A percentile compares a stretch with the other conserved stretches of the same genome.
Conservation (phyloP, 2,888 invertebrate species). For the Diploptera punctata region DNA sequence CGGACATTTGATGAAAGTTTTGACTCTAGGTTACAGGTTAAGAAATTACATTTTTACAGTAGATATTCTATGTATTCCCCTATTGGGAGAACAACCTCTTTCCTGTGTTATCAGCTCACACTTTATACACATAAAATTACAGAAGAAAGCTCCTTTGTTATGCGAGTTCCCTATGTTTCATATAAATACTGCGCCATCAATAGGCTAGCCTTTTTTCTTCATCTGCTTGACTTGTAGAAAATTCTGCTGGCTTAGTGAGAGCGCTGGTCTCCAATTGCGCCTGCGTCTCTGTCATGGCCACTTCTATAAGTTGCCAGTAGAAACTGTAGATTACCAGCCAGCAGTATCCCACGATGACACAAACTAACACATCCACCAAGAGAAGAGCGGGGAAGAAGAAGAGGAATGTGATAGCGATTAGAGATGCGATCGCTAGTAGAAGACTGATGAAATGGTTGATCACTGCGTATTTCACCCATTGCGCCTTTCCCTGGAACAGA, state of each 20-base stretch:
- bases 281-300: slow-evolving; percentile 23
- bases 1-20: too few relatives aligned
- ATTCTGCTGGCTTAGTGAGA: slow-evolving; percentile 12
- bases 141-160: too few relatives aligned
- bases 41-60: too few relatives aligned
- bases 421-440: neutral
- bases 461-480: slow-evolving; percentile 22
- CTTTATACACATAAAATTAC: too few relatives aligned
- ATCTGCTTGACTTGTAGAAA: neutral
- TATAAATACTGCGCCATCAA: too few relatives aligned
- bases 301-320: slow-evolving; percentile 25
- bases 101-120: too few relatives aligned
- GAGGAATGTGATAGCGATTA: neutral
- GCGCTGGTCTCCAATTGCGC: slow-evolving; percentile 23
- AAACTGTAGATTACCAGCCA: slow-evolving; percentile 22
- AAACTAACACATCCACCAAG: neutral
- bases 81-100: too few relatives aligned
- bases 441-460: slow-evolving; percentile 10
- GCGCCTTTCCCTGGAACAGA: slow-evolving; percentile 11
- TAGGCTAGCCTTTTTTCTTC: neutral
- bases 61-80: too few relatives aligned
- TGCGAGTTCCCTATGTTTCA: too few relatives aligned
- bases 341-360: neutral
- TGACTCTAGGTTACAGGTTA: too few relatives aligned
- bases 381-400: neutral